Percentiles rank a stretch among this genome's conserved stretches.
Evolutionary conservation across 2,888 invertebrate species (phyloP).

Genomic region (Parnassius orleans): DNA sequence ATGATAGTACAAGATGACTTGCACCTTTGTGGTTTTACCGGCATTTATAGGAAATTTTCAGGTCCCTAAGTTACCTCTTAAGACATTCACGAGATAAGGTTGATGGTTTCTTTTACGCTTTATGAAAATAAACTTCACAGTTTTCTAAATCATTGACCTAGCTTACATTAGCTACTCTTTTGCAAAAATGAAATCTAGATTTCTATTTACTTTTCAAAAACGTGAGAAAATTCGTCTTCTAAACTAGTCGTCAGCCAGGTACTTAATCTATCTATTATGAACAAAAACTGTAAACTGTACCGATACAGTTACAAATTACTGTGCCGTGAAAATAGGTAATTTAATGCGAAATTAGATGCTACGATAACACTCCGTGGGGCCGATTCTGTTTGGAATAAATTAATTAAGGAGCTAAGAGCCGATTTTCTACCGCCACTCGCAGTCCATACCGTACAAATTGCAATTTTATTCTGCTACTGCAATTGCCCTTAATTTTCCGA

Average conservation of each 20-base stretch:
- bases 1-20: no score
- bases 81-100: no score
- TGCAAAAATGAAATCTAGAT: slow-evolving; percentile 59
- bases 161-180: slow-evolving; percentile 29
- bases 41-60: no score
- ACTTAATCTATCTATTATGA: slow-evolving; percentile 43
- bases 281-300: slow-evolving; percentile 64
- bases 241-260: slow-evolving; percentile 27
- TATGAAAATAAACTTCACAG: no score
- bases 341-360: slow-evolving; percentile 76
- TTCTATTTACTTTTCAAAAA: slow-evolving; percentile 63
- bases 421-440: slow-evolving; percentile 64
- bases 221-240: slow-evolving; percentile 67
- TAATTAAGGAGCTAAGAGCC: slow-evolving; percentile 72
- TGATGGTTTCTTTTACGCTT: no score
- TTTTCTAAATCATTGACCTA: slow-evolving; percentile 20
- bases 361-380: slow-evolving; percentile 62
- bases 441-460: slow-evolving; percentile 66
- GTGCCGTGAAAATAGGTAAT: slow-evolving; percentile 77
- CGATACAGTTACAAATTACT: slow-evolving; percentile 75
- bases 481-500: slow-evolving; percentile 47
- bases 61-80: no score
- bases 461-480: slow-evolving; percentile 53
- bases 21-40: no score
- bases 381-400: slow-evolving; percentile 76